Conservation (phyloP, 2,113 vertebrate genomes). For the Chionis minor region DNA sequence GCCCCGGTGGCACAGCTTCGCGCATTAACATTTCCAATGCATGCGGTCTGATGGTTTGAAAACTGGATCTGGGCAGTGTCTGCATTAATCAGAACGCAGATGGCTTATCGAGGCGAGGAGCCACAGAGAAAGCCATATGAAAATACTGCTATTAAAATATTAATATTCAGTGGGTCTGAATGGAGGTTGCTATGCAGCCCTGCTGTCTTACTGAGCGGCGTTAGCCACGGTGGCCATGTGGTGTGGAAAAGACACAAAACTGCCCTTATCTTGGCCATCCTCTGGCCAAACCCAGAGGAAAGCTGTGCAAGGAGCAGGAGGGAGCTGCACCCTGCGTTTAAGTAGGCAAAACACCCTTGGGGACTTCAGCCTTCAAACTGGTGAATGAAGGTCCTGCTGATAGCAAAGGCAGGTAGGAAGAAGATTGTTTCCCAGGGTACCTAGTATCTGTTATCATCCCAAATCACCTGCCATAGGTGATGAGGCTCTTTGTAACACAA, state of each 20-base stretch:
- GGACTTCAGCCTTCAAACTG: neutral
- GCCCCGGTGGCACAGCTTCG: neutral
- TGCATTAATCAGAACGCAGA: neutral
- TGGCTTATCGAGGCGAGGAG: neutral
- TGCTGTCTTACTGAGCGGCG: neutral
- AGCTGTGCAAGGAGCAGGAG: neutral
- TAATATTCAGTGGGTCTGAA: neutral
- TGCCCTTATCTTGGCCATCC: neutral
- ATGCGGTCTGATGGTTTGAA: accelerated
- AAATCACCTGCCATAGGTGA: neutral
- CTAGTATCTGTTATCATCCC: neutral
- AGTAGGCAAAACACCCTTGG: neutral
- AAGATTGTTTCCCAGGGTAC: neutral
- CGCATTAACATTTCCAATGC: neutral
- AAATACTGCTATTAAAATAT: neutral
- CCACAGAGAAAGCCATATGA: neutral
- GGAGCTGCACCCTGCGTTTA: neutral
- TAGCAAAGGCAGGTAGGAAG: neutral
- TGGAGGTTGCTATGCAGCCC: neutral
- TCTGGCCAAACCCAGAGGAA: neutral
- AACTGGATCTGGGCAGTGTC: neutral
- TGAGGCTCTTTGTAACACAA: neutral
- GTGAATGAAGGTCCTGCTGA: neutral
- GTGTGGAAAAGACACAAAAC: neutral
- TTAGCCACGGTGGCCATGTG: accelerated